Conservation (phyloP, 2,797 vertebrate genomes). For the Hafferia zeledoni region DNA sequence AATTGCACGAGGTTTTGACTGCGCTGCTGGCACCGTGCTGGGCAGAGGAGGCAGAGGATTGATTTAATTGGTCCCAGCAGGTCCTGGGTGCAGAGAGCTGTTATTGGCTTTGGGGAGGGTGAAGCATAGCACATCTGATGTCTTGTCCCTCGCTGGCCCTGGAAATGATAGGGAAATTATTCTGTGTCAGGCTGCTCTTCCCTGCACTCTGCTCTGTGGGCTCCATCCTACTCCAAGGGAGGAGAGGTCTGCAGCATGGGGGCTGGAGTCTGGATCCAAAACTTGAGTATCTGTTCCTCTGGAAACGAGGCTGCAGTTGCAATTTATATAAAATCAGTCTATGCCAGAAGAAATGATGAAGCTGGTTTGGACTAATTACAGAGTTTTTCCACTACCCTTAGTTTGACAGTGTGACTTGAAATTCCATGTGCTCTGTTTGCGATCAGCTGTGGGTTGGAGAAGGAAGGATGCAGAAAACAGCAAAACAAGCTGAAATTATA, state of each 20-base stretch:
- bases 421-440: not conserved
- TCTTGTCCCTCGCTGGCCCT: not conserved
- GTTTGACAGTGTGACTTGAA: not conserved
- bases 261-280: not conserved
- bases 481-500: not conserved
- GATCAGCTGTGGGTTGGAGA: not conserved
- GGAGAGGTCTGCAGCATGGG: not conserved
- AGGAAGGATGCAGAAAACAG: not conserved
- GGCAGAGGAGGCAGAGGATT: not conserved
- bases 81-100: not conserved
- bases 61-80: not conserved
- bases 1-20: not conserved
- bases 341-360: not conserved
- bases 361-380: not conserved
- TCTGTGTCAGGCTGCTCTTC: not conserved
- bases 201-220: fast-evolving
- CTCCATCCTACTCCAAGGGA: not conserved
- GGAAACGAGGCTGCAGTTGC: not conserved
- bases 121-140: not conserved
- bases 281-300: not conserved
- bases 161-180: not conserved
- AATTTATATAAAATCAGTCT: not conserved
- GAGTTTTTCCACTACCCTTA: not conserved
- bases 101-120: not conserved
- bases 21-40: not conserved